phyloP scores from a whole-genome alignment of 2,797 vertebrate genomes.

The Buceros bicornis region DNA sequence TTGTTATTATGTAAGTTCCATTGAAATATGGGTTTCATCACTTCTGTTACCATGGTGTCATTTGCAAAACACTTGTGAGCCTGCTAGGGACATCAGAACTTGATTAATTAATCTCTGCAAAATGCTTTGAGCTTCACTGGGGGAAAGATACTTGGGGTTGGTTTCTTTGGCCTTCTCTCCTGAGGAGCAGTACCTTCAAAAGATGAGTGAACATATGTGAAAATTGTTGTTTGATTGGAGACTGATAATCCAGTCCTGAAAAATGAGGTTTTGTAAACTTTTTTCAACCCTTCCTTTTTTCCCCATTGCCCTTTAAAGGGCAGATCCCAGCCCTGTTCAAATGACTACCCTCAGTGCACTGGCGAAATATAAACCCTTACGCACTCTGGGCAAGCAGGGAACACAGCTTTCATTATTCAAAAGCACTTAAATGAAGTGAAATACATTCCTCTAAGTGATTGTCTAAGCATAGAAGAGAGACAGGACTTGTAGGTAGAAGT shows the following conservation, averaged over 20 bases:
- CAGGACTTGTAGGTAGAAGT: background rate
- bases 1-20: background rate
- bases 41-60: constrained; percentile 42
- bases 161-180: background rate
- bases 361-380: background rate
- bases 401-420: constrained; percentile 11
- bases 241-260: background rate
- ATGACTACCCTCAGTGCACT: background rate
- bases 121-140: background rate
- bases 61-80: constrained; percentile 27
- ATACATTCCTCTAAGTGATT: constrained; percentile 1
- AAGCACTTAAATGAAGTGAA: constrained; percentile 18
- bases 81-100: background rate
- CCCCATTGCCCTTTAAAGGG: background rate
- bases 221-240: background rate
- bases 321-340: background rate
- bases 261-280: background rate
- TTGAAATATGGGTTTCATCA: constrained; percentile 2
- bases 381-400: background rate
- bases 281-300: background rate
- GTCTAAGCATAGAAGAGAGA: background rate
- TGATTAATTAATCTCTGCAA: background rate
- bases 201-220: background rate
- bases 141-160: background rate
- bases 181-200: background rate